These are phyloP conservation scores for Hemitrygon akajei DNA, from an alignment of 2,797 vertebrate species.

Conservation along the genomic window DNA sequence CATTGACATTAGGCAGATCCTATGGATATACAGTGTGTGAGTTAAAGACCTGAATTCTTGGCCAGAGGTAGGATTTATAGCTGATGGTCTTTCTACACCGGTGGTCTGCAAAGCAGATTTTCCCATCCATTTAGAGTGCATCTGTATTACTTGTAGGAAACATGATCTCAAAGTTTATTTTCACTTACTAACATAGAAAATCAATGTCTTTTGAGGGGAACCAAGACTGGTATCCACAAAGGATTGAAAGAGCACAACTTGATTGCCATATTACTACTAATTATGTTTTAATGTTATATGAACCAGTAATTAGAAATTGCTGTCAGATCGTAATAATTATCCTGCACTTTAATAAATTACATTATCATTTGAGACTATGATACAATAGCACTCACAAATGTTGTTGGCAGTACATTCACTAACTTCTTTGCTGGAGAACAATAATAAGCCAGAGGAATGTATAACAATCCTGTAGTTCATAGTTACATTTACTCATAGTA, in stretches of 20 bases:
- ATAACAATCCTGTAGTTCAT: no score
- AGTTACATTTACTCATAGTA: no score
- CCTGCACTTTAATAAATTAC: no score
- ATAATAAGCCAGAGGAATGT: no score
- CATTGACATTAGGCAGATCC: not conserved
- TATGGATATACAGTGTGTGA: not conserved
- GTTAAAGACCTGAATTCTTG: not conserved
- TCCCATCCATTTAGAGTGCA: not conserved
- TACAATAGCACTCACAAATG: not conserved
- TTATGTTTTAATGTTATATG: not conserved
- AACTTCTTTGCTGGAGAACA: no score
- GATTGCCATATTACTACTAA: constrained; percentile 3
- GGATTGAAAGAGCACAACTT: not conserved
- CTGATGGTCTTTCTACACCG: no score
- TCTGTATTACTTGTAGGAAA: not conserved
- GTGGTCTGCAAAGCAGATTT: not conserved
- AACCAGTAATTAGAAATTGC: not conserved
- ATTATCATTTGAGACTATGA: not conserved
- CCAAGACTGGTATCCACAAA: not conserved
- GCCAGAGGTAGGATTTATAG: not conserved
- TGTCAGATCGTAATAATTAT: not conserved
- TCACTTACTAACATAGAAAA: not conserved
- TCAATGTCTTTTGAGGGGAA: not conserved
- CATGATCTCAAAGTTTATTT: constrained; percentile 34
- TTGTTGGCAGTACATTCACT: no score